Base-by-base conservation (phyloP, 2,888 invertebrate species). In the Subacronicta megacephala region DNA sequence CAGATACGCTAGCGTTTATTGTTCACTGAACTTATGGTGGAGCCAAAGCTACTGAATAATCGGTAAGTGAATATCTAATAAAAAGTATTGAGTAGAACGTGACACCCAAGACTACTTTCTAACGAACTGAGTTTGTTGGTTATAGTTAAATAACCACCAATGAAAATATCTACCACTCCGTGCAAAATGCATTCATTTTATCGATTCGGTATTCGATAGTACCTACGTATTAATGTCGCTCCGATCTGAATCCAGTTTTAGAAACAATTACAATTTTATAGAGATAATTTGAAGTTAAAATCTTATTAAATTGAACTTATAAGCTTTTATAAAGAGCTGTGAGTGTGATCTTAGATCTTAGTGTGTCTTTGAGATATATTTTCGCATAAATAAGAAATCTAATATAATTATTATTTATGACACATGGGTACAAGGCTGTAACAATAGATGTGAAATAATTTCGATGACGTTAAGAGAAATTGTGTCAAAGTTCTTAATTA, bases 91-190 rank as follows among this genome's bases (percentile, higher is more conserved):
- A 46, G 42, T 37, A 26, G 62, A 59, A 68, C 76, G 73, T 65
- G 72, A 71, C 70, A 58, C 56, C 65, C 51, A 42, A 71, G 49
- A 50, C 47, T n/a, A 74, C 72, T 74, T 73, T 75, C 74, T 75
- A 74, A 66, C 60, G 60, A 46, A 33, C 50, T 13, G 54, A 38
- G 45, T 60, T n/a, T n/a, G 50, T 62, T 57, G 43, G 35, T 51
- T 49, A 53, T 29, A 45, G 13, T 59, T 59, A 58, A 56, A 47
- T 33, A 59, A 55, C 42, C 26, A 45, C 66, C 52, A 61, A 44
- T 61, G 52, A 56, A 66, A 62, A 62, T 62, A 44, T 45, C 43
- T 53, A 52, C 50, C 12, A 53, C 42, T 55, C 44, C 9, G 38
- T 13, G 17, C 42, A 43, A 51, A 66, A 56, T 44, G 54, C 41